phyloP scores from a whole-genome alignment of 2,113 vertebrate genomes.

The Electrona antarctica region DNA sequence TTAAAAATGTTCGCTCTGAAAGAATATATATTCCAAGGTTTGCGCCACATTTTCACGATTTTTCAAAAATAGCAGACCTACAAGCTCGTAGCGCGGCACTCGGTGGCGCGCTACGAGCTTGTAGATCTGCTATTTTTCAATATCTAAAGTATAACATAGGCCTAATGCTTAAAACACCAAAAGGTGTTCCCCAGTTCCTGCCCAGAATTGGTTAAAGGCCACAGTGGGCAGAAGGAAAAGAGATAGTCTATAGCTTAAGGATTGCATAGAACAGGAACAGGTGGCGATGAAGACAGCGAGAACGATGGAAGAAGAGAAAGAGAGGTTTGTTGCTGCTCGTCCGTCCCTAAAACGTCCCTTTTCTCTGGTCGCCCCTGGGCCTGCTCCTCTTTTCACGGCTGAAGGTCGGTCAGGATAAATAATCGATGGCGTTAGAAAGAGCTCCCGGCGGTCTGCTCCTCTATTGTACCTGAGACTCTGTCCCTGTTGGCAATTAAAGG shows the following conservation, averaged over 20 bases:
- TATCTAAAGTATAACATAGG: too few species aligned
- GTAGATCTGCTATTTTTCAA: too few species aligned
- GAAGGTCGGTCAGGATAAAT: conserved; percentile 76
- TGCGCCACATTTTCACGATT: too few species aligned
- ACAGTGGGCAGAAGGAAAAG: conserved; percentile 56
- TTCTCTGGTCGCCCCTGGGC: conserved; percentile 41
- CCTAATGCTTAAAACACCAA: too few species aligned
- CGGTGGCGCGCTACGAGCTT: too few species aligned
- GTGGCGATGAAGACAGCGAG: conserved; percentile 41
- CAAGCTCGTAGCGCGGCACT: too few species aligned
- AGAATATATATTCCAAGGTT: too few species aligned
- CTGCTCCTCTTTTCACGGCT: conserved; percentile 58
- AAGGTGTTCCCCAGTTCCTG: too few species aligned
- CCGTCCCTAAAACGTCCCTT: conserved; percentile 48
- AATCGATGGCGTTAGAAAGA: conserved; percentile 70
- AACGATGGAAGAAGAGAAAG: conserved; percentile 31
- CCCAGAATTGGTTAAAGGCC: too few species aligned
- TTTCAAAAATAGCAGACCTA: too few species aligned
- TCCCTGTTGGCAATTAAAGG: conserved; percentile 63
- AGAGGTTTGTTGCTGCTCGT: conserved; percentile 43
- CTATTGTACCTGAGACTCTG: conserved; percentile 57
- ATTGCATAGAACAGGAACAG: conserved; percentile 53
- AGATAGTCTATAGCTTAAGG: conserved; percentile 56
- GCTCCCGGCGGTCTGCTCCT: conserved; percentile 36
- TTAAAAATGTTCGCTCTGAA: too few species aligned